These are phyloP conservation scores for Coecobrya sp. DNA, from an alignment of 2,888 invertebrate species.

Conservation along the genomic window DNA sequence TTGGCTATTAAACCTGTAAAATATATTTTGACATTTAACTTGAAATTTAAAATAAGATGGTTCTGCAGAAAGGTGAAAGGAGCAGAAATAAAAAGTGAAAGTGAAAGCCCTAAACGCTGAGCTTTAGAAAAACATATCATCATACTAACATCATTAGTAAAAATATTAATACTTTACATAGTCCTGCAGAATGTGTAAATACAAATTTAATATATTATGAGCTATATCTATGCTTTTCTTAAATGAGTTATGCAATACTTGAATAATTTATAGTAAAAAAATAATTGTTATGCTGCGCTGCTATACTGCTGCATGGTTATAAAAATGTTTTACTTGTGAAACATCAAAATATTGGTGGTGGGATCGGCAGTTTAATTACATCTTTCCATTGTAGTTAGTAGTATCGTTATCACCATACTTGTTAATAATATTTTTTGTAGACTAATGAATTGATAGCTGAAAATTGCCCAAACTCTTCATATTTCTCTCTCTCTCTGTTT, in stretches of 20 bases:
- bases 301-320: not conserved
- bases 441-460: not conserved
- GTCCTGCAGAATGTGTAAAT: not conserved
- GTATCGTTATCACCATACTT: not conserved
- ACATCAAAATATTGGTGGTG: not conserved
- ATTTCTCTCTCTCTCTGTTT: not conserved
- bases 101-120: conserved; percentile 70
- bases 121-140: conserved; percentile 38
- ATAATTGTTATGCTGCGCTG: not conserved
- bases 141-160: not conserved
- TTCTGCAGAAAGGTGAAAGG: not conserved
- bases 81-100: not conserved
- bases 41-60: not conserved
- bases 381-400: not conserved
- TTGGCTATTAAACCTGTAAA: not conserved
- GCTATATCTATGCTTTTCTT: too few relatives aligned
- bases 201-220: too few relatives aligned
- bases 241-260: not conserved
- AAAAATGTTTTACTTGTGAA: not conserved
- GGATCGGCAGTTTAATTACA: not conserved
- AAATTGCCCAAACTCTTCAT: not conserved
- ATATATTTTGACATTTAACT: not conserved
- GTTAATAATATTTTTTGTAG: not conserved
- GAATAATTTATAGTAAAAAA: not conserved
- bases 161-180: not conserved